A percentile compares a stretch with the other conserved stretches of the same genome.
These are phyloP conservation scores for Notiomystis cincta DNA, from an alignment of 2,113 vertebrate species.

Conservation along the genomic window DNA sequence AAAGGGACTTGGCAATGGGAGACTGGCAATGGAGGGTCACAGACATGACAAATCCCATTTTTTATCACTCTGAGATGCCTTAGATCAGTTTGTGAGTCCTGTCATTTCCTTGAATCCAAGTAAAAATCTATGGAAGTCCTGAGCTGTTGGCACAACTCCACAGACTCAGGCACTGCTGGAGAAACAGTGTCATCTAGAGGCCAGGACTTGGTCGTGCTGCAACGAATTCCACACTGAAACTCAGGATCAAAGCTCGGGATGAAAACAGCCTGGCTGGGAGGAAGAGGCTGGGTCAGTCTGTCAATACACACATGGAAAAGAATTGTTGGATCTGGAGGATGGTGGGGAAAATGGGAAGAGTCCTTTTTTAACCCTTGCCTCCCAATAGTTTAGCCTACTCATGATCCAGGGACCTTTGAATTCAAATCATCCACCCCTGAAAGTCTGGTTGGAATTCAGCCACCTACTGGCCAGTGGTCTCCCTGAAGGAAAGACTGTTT, in stretches of 20 bases:
- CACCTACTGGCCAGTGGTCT: not conserved
- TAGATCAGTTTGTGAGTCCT: not conserved
- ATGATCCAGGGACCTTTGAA: not conserved
- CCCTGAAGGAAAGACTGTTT: not conserved
- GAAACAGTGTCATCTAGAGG: constrained; percentile 33
- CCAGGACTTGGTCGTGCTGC: not conserved
- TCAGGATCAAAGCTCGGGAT: fast-evolving
- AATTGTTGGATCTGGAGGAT: not conserved
- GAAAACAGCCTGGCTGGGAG: not conserved
- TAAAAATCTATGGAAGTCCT: not conserved
- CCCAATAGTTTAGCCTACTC: not conserved
- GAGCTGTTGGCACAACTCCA: not conserved
- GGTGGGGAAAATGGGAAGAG: not conserved
- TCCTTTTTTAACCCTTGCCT: not conserved
- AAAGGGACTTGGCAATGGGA: not conserved
- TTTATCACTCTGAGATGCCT: not conserved
- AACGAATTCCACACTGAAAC: not conserved
- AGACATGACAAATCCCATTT: not conserved
- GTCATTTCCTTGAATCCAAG: not conserved
- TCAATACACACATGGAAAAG: fast-evolving
- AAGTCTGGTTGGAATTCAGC: not conserved
- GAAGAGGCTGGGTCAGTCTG: not conserved
- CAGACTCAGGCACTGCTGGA: not conserved
- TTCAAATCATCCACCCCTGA: not conserved
- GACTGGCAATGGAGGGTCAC: not conserved